Evolutionary conservation across 2,113 vertebrate species (phyloP).

Genomic region (Amphilophus citrinellus): DNA sequence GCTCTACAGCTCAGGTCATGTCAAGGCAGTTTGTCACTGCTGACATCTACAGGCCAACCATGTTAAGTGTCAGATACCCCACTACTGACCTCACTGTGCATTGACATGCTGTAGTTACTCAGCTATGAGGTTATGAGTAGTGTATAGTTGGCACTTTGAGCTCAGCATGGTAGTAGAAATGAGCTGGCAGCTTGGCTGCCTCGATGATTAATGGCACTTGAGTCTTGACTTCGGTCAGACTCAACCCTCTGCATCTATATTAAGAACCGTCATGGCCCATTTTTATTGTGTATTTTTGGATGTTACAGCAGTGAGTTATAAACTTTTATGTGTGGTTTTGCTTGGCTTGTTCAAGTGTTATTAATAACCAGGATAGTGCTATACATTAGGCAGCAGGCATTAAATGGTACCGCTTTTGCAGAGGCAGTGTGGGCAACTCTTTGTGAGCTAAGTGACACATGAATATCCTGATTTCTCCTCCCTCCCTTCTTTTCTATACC

Average conservation of each 20-base stretch:
- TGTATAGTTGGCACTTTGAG: not conserved
- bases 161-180: not conserved
- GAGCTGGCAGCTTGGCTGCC: not conserved
- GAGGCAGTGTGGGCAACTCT: not conserved
- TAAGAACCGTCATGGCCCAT: not conserved
- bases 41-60: constrained; percentile 68
- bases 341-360: not conserved
- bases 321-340: not conserved
- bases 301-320: not conserved
- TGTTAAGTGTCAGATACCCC: constrained; percentile 41
- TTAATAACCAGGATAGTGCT: not conserved
- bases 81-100: constrained; percentile 29
- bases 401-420: not conserved
- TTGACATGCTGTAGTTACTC: constrained; percentile 29
- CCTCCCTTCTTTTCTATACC: not conserved
- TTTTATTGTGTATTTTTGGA: not conserved
- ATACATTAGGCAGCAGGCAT: not conserved
- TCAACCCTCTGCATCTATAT: not conserved
- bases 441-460: not conserved
- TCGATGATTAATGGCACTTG: not conserved
- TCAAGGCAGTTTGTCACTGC: constrained; percentile 56
- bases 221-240: not conserved
- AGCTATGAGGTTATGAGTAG: constrained; percentile 14
- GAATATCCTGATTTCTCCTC: not conserved
- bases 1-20: not conserved